Conservation (phyloP, 2,888 invertebrate species). For the Diaprepes abbreviatus region DNA sequence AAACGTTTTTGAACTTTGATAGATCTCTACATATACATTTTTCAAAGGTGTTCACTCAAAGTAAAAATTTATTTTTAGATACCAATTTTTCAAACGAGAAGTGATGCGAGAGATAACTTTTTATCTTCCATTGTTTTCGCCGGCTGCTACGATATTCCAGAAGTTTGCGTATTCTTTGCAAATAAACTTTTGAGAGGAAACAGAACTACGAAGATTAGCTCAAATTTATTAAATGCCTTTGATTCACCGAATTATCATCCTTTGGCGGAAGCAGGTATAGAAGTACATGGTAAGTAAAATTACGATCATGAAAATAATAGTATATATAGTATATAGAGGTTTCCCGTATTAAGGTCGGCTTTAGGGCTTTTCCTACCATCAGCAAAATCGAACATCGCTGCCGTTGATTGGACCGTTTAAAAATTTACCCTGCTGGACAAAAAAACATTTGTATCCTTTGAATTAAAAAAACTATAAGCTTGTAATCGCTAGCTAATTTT, state of each 20-base stretch:
- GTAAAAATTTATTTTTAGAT: conserved; percentile 75
- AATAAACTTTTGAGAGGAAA: conserved; percentile 92
- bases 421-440: too few species aligned
- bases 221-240: conserved; percentile 83
- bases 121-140: conserved; percentile 91
- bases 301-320: background rate
- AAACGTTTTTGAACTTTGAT: too few species aligned
- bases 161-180: conserved; percentile 93
- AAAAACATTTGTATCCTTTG: too few species aligned
- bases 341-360: too few species aligned
- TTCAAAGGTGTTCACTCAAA: too few species aligned
- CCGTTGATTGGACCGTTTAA: too few species aligned
- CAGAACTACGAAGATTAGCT: conserved; percentile 83
- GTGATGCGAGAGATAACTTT: conserved; percentile 95
- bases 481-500: too few species aligned
- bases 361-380: too few species aligned
- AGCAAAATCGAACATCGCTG: too few species aligned
- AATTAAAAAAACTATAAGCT: too few species aligned
- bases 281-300: conserved; percentile 75
- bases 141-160: conserved; percentile 90
- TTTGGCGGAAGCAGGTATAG: conserved; percentile 85
- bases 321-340: too few species aligned
- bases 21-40: too few species aligned
- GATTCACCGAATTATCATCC: conserved; percentile 89
- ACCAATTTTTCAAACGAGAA: conserved; percentile 93